Evolutionary conservation across 2,888 invertebrate species (phyloP).

Genomic region (Copidosoma aretas): DNA sequence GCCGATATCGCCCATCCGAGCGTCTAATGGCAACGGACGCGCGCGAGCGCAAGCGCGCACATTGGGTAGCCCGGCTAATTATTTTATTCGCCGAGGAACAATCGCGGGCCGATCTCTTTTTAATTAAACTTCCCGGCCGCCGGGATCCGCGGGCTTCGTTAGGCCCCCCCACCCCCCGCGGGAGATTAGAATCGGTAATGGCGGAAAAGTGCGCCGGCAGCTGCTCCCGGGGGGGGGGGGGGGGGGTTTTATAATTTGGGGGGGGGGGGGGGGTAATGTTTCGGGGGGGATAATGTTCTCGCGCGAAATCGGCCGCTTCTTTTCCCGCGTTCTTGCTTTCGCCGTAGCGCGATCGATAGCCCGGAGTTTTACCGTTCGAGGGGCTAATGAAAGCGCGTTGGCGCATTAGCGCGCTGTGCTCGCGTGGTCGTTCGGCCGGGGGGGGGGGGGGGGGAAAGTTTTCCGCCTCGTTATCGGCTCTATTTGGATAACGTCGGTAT

Average conservation of each 20-base stretch:
- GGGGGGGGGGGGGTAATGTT: conserved; percentile 22
- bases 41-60: background rate
- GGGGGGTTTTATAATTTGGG: conserved; percentile 19
- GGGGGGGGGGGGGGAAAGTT: too few species aligned
- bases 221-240: background rate
- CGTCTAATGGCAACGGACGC: too few species aligned
- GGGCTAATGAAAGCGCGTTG: too few species aligned
- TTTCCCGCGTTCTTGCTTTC: background rate
- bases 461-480: too few species aligned
- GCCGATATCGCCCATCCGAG: too few species aligned
- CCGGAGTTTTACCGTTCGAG: background rate
- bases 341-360: background rate
- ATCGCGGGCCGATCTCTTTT: conserved; percentile 4
- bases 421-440: too few species aligned
- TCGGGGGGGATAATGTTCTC: conserved; percentile 48
- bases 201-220: too few species aligned
- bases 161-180: conserved; percentile 9
- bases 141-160: conserved; percentile 16
- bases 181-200: conserved; percentile 27
- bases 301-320: conserved; percentile 42
- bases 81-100: background rate
- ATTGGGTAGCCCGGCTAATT: too few species aligned
- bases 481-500: too few species aligned
- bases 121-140: conserved; percentile 16
- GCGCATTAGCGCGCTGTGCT: too few species aligned